phyloP scores from a whole-genome alignment of 1,140 invertebrate genomes.

The Drosophila teissieri region DNA sequence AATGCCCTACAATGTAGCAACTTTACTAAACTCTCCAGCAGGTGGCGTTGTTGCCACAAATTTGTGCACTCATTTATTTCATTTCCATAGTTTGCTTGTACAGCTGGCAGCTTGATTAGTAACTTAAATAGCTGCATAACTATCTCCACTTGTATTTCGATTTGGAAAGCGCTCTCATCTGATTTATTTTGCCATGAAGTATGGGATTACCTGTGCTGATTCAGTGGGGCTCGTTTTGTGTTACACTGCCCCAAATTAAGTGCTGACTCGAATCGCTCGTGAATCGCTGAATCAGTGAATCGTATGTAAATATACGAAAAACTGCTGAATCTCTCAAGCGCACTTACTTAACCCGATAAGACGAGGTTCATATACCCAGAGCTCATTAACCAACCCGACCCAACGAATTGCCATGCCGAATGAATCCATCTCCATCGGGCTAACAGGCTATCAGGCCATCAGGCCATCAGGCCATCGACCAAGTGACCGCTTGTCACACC shows the following conservation, averaged over 20 bases:
- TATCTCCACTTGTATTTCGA: too few relatives aligned
- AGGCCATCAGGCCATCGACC: conserved; percentile 13
- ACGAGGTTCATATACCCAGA: background rate
- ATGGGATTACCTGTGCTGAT: background rate
- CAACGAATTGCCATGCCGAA: background rate
- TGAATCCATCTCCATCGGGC: conserved; percentile 38
- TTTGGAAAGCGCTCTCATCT: background rate
- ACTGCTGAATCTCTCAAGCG: conserved; percentile 2
- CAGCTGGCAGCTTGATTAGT: too few relatives aligned
- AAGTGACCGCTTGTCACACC: conserved; percentile 42
- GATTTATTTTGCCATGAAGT: background rate
- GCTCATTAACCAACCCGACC: background rate
- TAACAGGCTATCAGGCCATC: background rate
- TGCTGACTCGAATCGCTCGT: conserved; percentile 4
- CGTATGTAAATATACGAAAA: background rate
- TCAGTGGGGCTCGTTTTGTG: background rate
- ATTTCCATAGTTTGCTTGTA: too few relatives aligned
- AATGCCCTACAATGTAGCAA: too few relatives aligned
- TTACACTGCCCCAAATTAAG: background rate
- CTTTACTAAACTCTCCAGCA: too few relatives aligned
- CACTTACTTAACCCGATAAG: background rate
- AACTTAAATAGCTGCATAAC: too few relatives aligned
- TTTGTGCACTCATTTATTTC: too few relatives aligned
- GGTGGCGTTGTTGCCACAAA: too few relatives aligned
- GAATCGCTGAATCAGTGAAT: background rate